Evolutionary conservation across 2,888 invertebrate species (phyloP), one percentile per base, ranked within the genome.

Genomic region (Orchesella flavescens): DNA sequence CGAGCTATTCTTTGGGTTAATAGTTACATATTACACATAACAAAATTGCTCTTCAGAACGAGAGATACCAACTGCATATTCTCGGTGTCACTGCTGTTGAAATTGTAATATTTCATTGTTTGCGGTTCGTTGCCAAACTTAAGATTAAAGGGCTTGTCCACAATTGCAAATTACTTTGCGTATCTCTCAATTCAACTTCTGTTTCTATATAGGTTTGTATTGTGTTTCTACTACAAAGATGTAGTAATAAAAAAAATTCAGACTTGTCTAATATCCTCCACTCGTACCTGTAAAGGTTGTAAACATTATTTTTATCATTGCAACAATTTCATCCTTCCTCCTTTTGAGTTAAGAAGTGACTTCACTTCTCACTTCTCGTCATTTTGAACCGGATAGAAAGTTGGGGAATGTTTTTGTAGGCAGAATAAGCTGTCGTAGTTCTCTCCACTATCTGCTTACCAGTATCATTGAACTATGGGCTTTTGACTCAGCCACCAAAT

Each of bases 321-420:
- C n/a, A 49, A 49, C 15, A 3, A 49, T 12, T n/a, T 49, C 49
- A 49, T 49, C 49, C n/a, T n/a, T 49, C 15, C n/a, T n/a, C 49
- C 49, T 49, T 49, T 12, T 49, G 15, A 49, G 49, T 12, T 7
- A 49, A 49, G 59, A 10, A 21, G 59, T 59, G 19, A 10, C 65
- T 24, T 23, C 63, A 63, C n/a, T 7, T 13, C 15, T 34, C 34
- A 4, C 34, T 59, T 68, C 57, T 69, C 69, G 71, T 83, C 76
- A 77, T 72, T 72, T 63, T 63, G 63, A 83, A 83, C 83, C 83
- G 83, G 83, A 83, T 83, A 83, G 83, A 83, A 83, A 83, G 83
- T 83, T 83, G 63, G 49, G 57, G 46, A 24, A 65, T 10, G 53
- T 71, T 75, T 82, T 82, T 75, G 75, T 74, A 68, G 49, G 68